Evolutionary conservation across 2,888 invertebrate genomes (phyloP).

Genomic region (Leptopterna dolabrata): DNA sequence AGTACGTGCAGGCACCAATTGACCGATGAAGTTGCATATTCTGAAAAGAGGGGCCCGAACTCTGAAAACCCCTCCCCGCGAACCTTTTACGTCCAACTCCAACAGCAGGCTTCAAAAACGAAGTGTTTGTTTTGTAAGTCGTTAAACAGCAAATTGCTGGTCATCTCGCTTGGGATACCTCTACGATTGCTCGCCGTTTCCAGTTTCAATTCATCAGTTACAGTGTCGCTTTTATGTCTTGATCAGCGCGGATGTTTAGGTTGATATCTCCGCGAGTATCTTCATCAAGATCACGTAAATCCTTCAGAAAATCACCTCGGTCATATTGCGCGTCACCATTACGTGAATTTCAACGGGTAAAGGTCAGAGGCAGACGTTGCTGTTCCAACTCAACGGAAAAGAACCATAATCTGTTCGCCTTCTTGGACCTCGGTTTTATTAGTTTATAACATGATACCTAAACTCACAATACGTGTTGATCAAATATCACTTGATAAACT

Average conservation of each 20-base stretch:
- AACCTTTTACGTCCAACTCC: too few relatives aligned
- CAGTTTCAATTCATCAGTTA: background rate
- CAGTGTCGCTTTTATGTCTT: conserved; percentile 16
- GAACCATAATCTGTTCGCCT: too few relatives aligned
- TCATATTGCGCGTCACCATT: background rate
- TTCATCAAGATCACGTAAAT: background rate
- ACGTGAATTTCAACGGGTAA: background rate
- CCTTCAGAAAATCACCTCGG: background rate
- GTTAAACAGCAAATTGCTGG: background rate
- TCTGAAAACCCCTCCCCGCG: background rate
- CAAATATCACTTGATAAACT: too few relatives aligned
- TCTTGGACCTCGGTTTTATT: too few relatives aligned
- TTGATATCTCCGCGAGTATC: background rate
- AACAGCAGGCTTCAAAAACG: background rate
- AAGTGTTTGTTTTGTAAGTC: conserved; percentile 2
- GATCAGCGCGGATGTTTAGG: background rate
- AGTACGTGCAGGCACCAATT: too few relatives aligned
- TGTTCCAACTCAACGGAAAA: too few relatives aligned
- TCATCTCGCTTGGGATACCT: conserved; percentile 10
- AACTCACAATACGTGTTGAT: too few relatives aligned
- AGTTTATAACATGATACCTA: too few relatives aligned
- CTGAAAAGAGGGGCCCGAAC: background rate
- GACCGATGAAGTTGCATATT: background rate
- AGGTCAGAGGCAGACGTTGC: background rate
- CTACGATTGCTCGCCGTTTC: background rate